These are phyloP conservation scores for Capreolus pygargus DNA, from an alignment of 2,113 vertebrate species.

Conservation along the genomic window DNA sequence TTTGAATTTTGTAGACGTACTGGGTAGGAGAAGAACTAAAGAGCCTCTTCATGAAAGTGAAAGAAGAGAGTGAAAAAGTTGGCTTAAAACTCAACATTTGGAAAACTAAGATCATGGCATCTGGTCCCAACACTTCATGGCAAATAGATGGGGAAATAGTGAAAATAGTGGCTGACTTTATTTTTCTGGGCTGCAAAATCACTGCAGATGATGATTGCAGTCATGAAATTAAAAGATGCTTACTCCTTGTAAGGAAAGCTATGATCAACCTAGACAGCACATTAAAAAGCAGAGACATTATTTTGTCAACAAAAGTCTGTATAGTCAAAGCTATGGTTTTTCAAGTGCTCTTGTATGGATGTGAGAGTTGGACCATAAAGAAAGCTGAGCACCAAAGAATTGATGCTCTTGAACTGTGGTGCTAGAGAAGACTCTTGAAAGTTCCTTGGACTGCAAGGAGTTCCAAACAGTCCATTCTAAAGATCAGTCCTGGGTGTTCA, in stretches of 20 bases:
- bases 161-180: background rate
- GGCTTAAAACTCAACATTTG: background rate
- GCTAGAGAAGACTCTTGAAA: background rate
- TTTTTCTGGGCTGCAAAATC: background rate
- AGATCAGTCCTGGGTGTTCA: background rate
- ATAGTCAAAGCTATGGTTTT: background rate
- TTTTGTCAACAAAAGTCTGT: background rate
- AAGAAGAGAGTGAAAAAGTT: background rate
- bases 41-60: background rate
- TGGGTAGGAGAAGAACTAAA: background rate
- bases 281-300: background rate
- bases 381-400: background rate
- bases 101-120: background rate
- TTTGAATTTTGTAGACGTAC: background rate
- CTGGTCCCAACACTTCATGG: background rate
- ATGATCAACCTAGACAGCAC: background rate
- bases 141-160: background rate
- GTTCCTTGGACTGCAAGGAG: background rate
- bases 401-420: background rate
- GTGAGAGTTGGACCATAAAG: background rate
- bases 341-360: background rate
- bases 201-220: background rate
- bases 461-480: background rate
- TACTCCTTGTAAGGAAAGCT: background rate
- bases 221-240: background rate